Percentiles rank a stretch among this genome's conserved stretches.
Evolutionary conservation across 2,888 invertebrate genomes (phyloP).

Genomic region (Drosophila infuscata): DNA sequence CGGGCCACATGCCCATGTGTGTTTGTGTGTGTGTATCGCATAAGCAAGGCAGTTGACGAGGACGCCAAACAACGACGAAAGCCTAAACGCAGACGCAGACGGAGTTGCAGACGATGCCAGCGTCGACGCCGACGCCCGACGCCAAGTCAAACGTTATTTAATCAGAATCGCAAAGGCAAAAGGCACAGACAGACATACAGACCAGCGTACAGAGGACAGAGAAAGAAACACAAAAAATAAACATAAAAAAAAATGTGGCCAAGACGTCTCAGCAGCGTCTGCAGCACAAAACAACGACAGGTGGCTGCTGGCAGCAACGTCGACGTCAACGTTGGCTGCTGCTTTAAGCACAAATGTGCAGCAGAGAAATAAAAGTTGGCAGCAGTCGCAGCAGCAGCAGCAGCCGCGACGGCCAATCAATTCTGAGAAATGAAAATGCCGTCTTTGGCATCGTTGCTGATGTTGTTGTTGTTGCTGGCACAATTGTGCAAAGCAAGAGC

Average conservation of each 20-base stretch:
- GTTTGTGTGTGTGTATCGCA: conserved; percentile 29
- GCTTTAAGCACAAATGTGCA: conserved; percentile 60
- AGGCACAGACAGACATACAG: conserved; percentile 46
- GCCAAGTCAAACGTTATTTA: conserved; percentile 79
- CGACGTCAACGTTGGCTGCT: conserved; percentile 12
- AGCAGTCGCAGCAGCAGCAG: conserved; percentile 21
- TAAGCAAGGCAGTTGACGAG: conserved; percentile 49
- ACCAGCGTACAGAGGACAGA: conserved; percentile 20
- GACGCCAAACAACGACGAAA: conserved; percentile 43
- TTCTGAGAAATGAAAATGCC: conserved; percentile 81
- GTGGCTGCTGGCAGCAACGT: conserved; percentile 47
- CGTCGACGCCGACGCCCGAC: conserved; percentile 47
- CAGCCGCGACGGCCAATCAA: conserved; percentile 79
- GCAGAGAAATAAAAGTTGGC: conserved; percentile 63
- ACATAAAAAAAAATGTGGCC: conserved; percentile 1
- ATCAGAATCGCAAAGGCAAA: conserved; percentile 71
- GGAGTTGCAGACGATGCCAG: conserved; percentile 21
- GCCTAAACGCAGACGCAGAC: conserved; percentile 26
- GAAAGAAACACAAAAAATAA: conserved; percentile 5
- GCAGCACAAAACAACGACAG: conserved; percentile 40
- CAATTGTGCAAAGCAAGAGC: conserved; percentile 70
- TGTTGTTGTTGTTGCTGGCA: conserved; percentile 61
- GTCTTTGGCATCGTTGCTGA: conserved; percentile 64
- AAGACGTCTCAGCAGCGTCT: conserved; percentile 34
- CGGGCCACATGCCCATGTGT: conserved; percentile 34